phyloP scores from a whole-genome alignment of 2,888 invertebrate species.

The Cataglyphis altisquamis region DNA sequence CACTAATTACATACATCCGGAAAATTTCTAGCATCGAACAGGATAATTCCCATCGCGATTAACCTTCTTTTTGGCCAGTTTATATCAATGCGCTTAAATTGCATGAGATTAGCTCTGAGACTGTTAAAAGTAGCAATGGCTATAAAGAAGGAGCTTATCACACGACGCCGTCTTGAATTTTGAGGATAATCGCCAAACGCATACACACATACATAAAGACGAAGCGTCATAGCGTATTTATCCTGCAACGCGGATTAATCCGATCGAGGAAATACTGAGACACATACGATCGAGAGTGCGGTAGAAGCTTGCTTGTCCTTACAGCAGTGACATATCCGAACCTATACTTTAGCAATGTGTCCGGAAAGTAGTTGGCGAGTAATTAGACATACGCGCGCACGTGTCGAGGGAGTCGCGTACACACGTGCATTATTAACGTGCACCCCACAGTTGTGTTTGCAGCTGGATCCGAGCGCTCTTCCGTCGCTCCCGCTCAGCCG shows the following conservation, averaged over 20 bases:
- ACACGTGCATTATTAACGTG: conserved; percentile 66
- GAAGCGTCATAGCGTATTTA: neutral
- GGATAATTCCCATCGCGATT: neutral
- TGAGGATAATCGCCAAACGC: neutral
- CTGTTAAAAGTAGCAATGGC: conserved; percentile 32
- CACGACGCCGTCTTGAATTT: neutral
- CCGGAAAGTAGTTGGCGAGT: conserved; percentile 21
- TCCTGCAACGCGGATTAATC: neutral
- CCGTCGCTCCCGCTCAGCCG: conserved; percentile 91
- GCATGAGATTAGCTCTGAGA: conserved; percentile 57
- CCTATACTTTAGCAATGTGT: conserved; percentile 10
- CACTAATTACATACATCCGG: neutral
- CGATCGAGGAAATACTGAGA: conserved; percentile 7
- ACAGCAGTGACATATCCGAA: conserved; percentile 3
- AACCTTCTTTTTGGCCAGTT: conserved; percentile 52
- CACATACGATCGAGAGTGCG: neutral
- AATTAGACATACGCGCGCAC: conserved; percentile 15
- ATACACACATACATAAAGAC: neutral
- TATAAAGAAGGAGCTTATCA: conserved; percentile 40
- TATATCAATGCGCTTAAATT: conserved; percentile 36
- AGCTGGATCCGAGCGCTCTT: conserved; percentile 96
- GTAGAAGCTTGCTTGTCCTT: conserved; percentile 43
- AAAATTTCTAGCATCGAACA: neutral
- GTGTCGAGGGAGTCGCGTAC: conserved; percentile 12
- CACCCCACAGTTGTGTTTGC: conserved; percentile 86